Conservation (phyloP, 2,888 invertebrate species). For the Hemicrepidius hirtus region DNA sequence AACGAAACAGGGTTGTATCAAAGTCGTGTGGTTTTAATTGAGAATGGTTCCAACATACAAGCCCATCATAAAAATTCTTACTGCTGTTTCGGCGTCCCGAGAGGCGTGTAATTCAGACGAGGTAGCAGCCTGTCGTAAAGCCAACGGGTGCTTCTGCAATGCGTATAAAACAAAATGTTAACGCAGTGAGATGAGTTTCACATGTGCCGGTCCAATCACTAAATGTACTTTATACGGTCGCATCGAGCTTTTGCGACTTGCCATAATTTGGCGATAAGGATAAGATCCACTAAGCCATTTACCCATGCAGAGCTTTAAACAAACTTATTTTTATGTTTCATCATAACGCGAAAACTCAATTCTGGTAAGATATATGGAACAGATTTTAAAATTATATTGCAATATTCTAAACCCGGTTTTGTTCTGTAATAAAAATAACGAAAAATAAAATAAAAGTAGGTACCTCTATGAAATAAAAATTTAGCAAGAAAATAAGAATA, state of each 20-base stretch:
- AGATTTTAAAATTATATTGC: not conserved
- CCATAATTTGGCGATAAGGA: slow-evolving; percentile 47
- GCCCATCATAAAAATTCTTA: slow-evolving; percentile 50
- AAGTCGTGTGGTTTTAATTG: slow-evolving; percentile 42
- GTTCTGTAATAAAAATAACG: too few species aligned
- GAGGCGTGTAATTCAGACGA: slow-evolving; percentile 50
- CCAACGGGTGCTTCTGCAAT: slow-evolving; percentile 51
- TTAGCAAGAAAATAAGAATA: too few species aligned
- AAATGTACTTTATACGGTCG: slow-evolving; percentile 49
- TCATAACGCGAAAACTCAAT: not conserved
- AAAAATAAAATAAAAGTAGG: too few species aligned
- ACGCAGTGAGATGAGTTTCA: slow-evolving; percentile 50
- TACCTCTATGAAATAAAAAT: too few species aligned
- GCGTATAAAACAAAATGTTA: slow-evolving; percentile 53
- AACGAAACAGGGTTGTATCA: slow-evolving; percentile 26
- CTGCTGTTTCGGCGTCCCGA: slow-evolving; percentile 44
- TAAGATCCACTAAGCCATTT: slow-evolving; percentile 26
- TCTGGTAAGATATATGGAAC: too few species aligned
- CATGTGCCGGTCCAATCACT: slow-evolving; percentile 49
- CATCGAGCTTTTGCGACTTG: slow-evolving; percentile 36
- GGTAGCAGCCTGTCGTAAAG: slow-evolving; percentile 50
- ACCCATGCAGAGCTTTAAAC: slow-evolving; percentile 19
- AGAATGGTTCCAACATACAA: slow-evolving; percentile 38
- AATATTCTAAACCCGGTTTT: not conserved
- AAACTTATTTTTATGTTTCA: slow-evolving; percentile 11